Base-by-base conservation (phyloP, 1,140 invertebrate genomes). In the Brachionus paranguensis region DNA sequence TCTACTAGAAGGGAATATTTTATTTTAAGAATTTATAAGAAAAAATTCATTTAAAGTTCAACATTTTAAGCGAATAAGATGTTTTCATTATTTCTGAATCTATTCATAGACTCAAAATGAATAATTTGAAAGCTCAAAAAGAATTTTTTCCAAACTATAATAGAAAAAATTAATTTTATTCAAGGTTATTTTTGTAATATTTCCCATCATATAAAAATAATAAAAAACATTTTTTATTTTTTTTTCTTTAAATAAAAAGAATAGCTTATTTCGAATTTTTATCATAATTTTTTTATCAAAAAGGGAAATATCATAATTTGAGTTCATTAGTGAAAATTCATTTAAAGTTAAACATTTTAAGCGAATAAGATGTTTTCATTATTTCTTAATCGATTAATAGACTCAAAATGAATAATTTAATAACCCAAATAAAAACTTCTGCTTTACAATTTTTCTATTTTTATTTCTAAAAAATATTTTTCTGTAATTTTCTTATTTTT, bases 381-480 rank as follows among this genome's bases (percentile, higher is more conserved):
- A n/a, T n/a, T n/a, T n/a, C n/a, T n/a, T n/a, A n/a, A n/a, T n/a
- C n/a, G n/a, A n/a, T n/a, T n/a, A n/a, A n/a, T n/a, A n/a, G n/a
- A n/a, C n/a, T n/a, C n/a, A n/a, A n/a, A n/a, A n/a, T n/a, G n/a
- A n/a, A n/a, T n/a, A 24, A 64, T 64, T 64, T 64, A 24, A 24
- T 20, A 29, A 64, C 55, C 11, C 27, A 64, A 24, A 64, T 64
- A 64, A 64, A 64, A 64, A 64, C 55, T 64, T 64, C 27, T 64
- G 55, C n/a, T 64, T 64, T 64, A 24, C 55, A 10, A 12, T 64
- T 64, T 64, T 64, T 64, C 27, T 29, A 64, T 64, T 64, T 64
- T 64, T 29, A 64, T 64, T 64, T 64, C 55, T 64, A 12, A 68
- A 68, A 68, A 68, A 68, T n/a, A 68, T 68, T 29, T 68, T 68